Conservation (phyloP, 2,888 invertebrate species). For the Invenusta paracnida region DNA sequence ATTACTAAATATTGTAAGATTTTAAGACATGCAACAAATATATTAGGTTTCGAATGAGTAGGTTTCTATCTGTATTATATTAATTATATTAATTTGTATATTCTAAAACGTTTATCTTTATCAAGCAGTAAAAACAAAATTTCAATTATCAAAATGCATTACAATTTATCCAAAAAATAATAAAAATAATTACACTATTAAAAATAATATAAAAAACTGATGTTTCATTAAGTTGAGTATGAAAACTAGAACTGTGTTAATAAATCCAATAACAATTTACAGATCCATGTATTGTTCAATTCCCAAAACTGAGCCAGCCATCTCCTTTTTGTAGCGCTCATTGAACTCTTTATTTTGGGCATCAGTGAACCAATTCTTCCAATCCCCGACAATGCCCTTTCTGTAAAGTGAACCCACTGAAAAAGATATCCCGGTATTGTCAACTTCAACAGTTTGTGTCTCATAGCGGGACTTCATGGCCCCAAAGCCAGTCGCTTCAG, state of each 20-base stretch:
- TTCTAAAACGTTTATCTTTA: background rate
- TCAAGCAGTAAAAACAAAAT: no score
- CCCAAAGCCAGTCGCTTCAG: background rate
- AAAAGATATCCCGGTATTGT: background rate
- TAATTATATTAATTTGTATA: background rate
- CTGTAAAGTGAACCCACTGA: background rate
- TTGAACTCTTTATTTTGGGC: background rate
- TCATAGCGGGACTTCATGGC: background rate
- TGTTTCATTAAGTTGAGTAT: no score
- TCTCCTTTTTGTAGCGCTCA: background rate
- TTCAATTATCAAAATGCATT: background rate
- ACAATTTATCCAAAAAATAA: background rate
- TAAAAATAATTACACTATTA: background rate
- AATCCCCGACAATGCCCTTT: background rate
- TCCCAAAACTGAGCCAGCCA: background rate
- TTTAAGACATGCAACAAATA: no score
- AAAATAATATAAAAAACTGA: no score
- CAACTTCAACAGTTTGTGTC: background rate
- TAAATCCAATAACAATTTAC: no score
- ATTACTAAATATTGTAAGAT: no score
- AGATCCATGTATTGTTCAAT: background rate
- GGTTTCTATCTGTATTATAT: no score
- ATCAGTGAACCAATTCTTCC: background rate
- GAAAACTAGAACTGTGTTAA: no score
- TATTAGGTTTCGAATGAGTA: no score